Evolutionary conservation across 37 sponge, comb jelly and placozoan genomes (phyloP).

Genomic region (Geodia barretti): DNA sequence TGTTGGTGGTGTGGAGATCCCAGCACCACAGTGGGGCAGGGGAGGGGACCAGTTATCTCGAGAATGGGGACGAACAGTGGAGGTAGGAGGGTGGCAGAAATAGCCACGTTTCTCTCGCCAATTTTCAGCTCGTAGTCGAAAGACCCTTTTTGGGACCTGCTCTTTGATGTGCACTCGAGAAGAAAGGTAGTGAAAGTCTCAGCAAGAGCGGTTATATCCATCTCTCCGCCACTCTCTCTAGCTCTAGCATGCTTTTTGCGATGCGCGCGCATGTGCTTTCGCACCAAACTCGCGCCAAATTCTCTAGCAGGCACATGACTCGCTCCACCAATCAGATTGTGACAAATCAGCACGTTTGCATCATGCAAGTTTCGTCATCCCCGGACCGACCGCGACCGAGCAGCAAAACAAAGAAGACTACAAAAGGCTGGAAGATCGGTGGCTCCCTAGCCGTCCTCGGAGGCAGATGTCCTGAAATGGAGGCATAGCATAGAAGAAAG

Average conservation of each 20-base stretch:
- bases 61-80: background rate
- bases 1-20: background rate
- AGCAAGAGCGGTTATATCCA: background rate
- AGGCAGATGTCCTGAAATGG: too few species aligned
- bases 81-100: background rate
- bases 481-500: background rate
- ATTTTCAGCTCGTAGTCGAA: background rate
- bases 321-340: slow-evolving; percentile 18
- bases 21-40: background rate
- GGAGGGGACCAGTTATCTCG: background rate
- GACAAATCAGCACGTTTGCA: background rate
- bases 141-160: background rate
- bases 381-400: background rate
- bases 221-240: too few species aligned
- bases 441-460: too few species aligned
- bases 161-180: background rate
- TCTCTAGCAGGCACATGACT: background rate
- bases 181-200: background rate
- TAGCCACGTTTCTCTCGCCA: background rate
- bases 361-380: background rate
- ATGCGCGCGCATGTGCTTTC: background rate
- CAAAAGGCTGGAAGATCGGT: too few species aligned
- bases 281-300: background rate
- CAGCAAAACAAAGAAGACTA: background rate
- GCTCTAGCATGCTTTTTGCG: too few species aligned